Percentiles rank a stretch among this genome's conserved stretches.
phyloP scores from a whole-genome alignment of 1,140 invertebrate genomes.

The Diploscapter pachys region DNA sequence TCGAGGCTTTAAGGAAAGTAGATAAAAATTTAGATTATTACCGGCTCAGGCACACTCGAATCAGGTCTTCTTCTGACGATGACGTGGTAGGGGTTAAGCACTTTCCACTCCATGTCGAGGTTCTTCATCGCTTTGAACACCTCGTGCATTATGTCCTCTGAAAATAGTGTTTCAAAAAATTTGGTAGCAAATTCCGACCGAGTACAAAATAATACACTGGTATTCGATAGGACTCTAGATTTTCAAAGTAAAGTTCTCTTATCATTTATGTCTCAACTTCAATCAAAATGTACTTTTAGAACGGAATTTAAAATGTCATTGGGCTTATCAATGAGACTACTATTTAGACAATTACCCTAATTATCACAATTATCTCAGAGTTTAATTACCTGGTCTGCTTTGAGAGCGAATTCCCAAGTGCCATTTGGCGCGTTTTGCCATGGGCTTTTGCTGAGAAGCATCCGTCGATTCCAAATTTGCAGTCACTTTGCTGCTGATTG shows the following conservation, averaged over 20 bases:
- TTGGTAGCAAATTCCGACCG: too few relatives aligned
- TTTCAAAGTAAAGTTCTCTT: too few relatives aligned
- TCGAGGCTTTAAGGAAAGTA: slow-evolving; percentile 13
- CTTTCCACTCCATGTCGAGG: slow-evolving; percentile 85
- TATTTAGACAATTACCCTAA: too few relatives aligned
- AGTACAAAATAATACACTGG: too few relatives aligned
- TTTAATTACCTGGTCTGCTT: slow-evolving; percentile 69
- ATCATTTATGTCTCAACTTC: not conserved
- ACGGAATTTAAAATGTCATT: too few relatives aligned
- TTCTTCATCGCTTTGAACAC: slow-evolving; percentile 98
- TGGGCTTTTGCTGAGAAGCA: slow-evolving; percentile 60
- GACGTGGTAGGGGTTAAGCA: slow-evolving; percentile 89
- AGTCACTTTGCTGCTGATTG: slow-evolving; percentile 21
- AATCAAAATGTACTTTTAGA: too few relatives aligned
- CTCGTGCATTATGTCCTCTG: slow-evolving; percentile 99
- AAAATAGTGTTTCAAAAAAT: too few relatives aligned
- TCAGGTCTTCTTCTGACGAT: slow-evolving; percentile 77
- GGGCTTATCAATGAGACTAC: too few relatives aligned
- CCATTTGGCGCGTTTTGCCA: slow-evolving; percentile 93
- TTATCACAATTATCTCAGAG: too few relatives aligned
- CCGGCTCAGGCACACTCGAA: slow-evolving; percentile 43
- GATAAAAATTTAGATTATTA: slow-evolving; percentile 14
- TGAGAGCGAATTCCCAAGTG: slow-evolving; percentile 95
- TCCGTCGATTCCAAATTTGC: slow-evolving; percentile 23
- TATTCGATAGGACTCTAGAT: too few relatives aligned